Conservation (phyloP, 2,113 vertebrate genomes). For the Lontra canadensis region DNA sequence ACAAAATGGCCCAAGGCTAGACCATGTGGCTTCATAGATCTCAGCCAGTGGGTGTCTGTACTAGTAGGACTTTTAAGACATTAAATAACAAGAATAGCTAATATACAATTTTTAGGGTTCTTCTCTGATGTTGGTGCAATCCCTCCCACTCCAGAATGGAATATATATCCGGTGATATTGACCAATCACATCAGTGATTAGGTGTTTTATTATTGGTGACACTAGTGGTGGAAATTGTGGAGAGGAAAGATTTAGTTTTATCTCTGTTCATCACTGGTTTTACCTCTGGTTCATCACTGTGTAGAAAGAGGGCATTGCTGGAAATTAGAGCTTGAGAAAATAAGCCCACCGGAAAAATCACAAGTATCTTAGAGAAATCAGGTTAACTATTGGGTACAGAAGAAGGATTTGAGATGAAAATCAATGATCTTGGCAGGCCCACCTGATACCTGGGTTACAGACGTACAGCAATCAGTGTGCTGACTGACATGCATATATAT, state of each 20-base stretch:
- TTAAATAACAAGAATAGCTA: not conserved
- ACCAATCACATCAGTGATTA: not conserved
- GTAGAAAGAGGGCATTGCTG: not conserved
- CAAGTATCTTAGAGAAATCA: not conserved
- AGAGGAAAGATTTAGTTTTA: not conserved
- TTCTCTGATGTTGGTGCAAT: not conserved
- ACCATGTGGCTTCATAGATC: not conserved
- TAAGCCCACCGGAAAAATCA: not conserved
- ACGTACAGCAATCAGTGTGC: not conserved
- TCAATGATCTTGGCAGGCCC: not conserved
- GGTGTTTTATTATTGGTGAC: not conserved
- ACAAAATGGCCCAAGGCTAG: not conserved
- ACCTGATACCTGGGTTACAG: not conserved
- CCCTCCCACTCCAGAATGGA: not conserved
- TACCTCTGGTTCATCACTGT: not conserved
- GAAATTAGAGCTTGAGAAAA: not conserved
- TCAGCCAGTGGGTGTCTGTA: not conserved
- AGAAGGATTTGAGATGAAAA: not conserved
- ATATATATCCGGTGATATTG: not conserved
- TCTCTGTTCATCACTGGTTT: not conserved
- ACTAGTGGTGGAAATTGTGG: not conserved
- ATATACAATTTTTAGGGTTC: not conserved
- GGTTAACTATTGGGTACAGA: not conserved
- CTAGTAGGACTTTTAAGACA: not conserved
- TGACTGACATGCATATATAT: not conserved